Conservation (phyloP, 2,888 invertebrate genomes). For the Leptinotarsa juncta region DNA sequence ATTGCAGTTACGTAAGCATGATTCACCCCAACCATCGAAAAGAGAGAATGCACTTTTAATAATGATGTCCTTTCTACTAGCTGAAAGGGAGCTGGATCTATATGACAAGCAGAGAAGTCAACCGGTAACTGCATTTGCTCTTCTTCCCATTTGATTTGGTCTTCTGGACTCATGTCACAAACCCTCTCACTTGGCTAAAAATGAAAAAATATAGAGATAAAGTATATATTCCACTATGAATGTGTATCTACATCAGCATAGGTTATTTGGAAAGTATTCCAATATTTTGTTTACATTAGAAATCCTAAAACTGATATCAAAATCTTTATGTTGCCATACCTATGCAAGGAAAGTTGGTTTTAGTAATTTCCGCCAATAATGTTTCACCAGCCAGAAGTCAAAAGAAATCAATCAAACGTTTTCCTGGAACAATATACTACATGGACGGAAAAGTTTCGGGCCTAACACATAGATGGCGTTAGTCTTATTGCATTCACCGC, state of each 20-base stretch:
- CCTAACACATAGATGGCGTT: no score
- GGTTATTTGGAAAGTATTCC: not conserved
- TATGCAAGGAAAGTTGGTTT: no score
- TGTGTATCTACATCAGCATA: no score
- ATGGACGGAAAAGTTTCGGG: no score
- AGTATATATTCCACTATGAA: not conserved
- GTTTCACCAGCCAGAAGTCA: no score
- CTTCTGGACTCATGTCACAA: slow-evolving; percentile 93
- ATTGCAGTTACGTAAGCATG: slow-evolving; percentile 98
- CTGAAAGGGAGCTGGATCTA: slow-evolving; percentile 98
- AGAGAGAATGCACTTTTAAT: slow-evolving; percentile 93
- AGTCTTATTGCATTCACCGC: no score
- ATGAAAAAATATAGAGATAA: not conserved
- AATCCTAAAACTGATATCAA: no score
- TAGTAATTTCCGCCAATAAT: no score
- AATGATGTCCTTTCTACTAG: slow-evolving; percentile 93
- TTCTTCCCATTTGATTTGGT: slow-evolving; percentile 94
- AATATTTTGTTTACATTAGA: not conserved
- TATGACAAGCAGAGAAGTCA: slow-evolving; percentile 82
- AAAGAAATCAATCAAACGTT: no score
- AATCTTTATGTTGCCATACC: no score
- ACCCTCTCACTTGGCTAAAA: slow-evolving; percentile 83
- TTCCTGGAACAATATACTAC: no score
- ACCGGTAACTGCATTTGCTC: slow-evolving; percentile 87
- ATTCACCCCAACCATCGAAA: slow-evolving; percentile 98